These are phyloP conservation scores for Ptiloglossa arizonensis DNA, from an alignment of 1,140 invertebrate genomes.

Conservation along the genomic window DNA sequence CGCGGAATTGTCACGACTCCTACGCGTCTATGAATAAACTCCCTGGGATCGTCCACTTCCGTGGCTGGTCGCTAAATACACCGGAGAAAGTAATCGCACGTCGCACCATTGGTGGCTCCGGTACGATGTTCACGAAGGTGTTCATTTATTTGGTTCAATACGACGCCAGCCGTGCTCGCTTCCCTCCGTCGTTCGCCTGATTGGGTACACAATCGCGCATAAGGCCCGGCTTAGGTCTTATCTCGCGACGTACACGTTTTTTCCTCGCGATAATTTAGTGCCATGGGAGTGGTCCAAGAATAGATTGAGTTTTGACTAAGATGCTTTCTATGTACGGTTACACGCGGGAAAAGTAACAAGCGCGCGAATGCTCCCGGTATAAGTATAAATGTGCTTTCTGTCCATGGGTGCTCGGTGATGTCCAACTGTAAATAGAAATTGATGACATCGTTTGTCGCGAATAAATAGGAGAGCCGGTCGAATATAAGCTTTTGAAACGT, in stretches of 20 bases:
- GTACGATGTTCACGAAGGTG: background rate
- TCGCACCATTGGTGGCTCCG: background rate
- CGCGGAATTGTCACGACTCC: conserved; percentile 47
- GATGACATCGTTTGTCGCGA: no score
- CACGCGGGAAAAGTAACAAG: background rate
- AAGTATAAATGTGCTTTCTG: background rate
- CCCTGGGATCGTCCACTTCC: conserved; percentile 13
- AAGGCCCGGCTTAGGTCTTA: background rate
- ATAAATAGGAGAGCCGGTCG: no score
- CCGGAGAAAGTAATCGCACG: conserved; percentile 33
- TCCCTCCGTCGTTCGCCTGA: background rate
- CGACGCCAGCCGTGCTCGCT: background rate
- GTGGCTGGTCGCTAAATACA: conserved; percentile 20
- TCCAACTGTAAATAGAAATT: background rate
- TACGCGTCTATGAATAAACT: conserved; percentile 29
- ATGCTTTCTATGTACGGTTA: background rate
- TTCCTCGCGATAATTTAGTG: background rate
- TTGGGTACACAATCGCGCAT: background rate
- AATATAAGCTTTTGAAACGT: no score
- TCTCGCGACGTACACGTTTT: background rate
- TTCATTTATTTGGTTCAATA: conserved; percentile 23
- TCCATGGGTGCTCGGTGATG: background rate
- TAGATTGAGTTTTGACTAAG: background rate
- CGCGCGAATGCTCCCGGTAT: background rate
- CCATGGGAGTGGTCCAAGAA: background rate